Conservation (phyloP, 2,797 vertebrate species). For the Alcedo quadribrachys region DNA sequence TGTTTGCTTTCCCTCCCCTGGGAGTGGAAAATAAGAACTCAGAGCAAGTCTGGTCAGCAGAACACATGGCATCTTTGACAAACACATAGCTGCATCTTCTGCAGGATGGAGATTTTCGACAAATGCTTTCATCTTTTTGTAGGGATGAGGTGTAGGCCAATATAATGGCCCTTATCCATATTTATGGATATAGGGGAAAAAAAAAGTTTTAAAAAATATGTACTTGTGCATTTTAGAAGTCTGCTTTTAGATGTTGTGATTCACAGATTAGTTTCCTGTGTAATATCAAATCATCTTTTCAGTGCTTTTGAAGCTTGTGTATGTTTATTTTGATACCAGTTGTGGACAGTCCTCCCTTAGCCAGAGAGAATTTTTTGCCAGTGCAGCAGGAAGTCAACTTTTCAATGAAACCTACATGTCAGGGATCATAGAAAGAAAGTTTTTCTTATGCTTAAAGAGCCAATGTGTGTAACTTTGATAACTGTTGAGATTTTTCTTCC, state of each 20-base stretch:
- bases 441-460: not conserved
- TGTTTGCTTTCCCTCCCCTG: not conserved
- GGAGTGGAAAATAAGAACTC: not conserved
- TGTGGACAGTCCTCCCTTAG: not conserved
- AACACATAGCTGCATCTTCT: not conserved
- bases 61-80: not conserved
- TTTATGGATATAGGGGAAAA: not conserved
- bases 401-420: not conserved
- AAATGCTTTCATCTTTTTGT: not conserved
- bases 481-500: not conserved
- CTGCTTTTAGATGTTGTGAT: not conserved
- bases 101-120: not conserved
- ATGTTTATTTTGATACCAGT: not conserved
- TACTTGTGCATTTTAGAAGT: not conserved
- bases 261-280: not conserved
- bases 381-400: not conserved
- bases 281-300: not conserved
- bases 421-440: not conserved
- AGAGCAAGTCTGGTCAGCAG: not conserved
- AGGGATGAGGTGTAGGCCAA: not conserved
- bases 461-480: accelerated
- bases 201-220: not conserved
- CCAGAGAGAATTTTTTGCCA: not conserved
- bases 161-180: not conserved
- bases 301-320: not conserved